Base-by-base conservation (phyloP, 2,888 invertebrate species). In the Limenitis camilla region DNA sequence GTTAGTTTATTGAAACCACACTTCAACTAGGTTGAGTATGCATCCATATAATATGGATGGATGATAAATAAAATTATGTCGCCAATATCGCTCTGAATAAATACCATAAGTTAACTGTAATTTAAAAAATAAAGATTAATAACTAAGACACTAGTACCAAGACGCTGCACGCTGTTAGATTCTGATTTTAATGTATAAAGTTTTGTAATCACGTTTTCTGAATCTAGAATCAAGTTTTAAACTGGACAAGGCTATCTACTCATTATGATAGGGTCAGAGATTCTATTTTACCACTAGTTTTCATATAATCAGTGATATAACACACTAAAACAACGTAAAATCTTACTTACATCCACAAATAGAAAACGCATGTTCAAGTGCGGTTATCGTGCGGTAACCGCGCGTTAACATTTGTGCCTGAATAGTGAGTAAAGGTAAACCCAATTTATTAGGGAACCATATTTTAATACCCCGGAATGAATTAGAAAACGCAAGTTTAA, bases 61-160 rank as follows among this genome's bases (percentile, higher is more conserved):
- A 36, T 28, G 28, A 6, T 19, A 11, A 5, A 5, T 7, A 5
- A 5, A 33, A 19, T 9, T 19, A 0, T 19, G n/a, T 30, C 19
- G 27, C 6, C 10, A 47, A 42, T 7, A 35, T 43, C 43, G 33
- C 52, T 58, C 51, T 55, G 61, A 62, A 69, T 71, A 69, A 70
- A 74, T 69, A 71, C 72, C 72, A 75, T 66, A 68, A 72, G 65
- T 61, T 45, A 61, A 60, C 69, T 71, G 65, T 69, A 71, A 71
- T 68, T 55, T 61, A 61, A 66, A 59, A 49, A 66, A 72, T 59
- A 67, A 66, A 72, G 51, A 74, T 78, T 80, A 81, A 76, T 74
- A 76, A 66, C 74, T 79, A 81, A 78, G 64, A 69, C 86, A 85
- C 85, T 86, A 84, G 84, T 87, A 87, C 87, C 78, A 85, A 82